Evolutionary conservation across 2,888 invertebrate species (phyloP).

Genomic region (Hirtodrosophila alboralis): DNA sequence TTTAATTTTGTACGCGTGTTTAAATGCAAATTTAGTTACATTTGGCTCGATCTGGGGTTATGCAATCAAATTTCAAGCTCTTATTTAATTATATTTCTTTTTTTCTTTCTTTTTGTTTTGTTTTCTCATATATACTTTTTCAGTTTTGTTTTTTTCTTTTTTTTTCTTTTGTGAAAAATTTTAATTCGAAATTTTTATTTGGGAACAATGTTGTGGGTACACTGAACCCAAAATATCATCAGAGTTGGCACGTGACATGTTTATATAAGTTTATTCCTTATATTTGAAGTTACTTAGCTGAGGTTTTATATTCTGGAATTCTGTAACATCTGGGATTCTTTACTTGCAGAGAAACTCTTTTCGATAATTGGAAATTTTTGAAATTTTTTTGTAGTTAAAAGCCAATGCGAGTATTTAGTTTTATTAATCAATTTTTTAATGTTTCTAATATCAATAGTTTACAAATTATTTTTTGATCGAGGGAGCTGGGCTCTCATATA

Average conservation of each 20-base stretch:
- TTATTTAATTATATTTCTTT: slow-evolving; percentile 39
- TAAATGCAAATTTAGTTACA: slow-evolving; percentile 46
- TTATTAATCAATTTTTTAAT: too few species aligned
- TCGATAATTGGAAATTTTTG: too few species aligned
- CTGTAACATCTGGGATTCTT: too few species aligned
- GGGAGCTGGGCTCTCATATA: too few species aligned
- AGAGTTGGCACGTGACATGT: slow-evolving; percentile 11
- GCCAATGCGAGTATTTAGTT: too few species aligned
- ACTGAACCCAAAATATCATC: slow-evolving; percentile 46
- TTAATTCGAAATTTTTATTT: slow-evolving; percentile 27
- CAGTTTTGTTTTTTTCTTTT: slow-evolving; percentile 1
- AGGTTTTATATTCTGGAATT: too few species aligned
- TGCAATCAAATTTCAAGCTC: slow-evolving; percentile 36
- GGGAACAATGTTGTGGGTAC: slow-evolving; percentile 5
- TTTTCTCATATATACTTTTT: slow-evolving; percentile 16
- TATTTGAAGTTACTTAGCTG: too few species aligned
- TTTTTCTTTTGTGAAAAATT: slow-evolving; percentile 25
- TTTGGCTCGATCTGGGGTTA: slow-evolving; percentile 38
- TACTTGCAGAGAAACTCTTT: too few species aligned
- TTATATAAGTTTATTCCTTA: slow-evolving; percentile 10
- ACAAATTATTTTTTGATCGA: too few species aligned
- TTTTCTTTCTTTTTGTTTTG: slow-evolving; percentile 2
- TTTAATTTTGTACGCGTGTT: slow-evolving; percentile 50
- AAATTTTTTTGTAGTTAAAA: too few species aligned
- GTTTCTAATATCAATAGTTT: too few species aligned